Evolutionary conservation across 2,113 vertebrate species (phyloP), one percentile per base, ranked within the genome.

Genomic region (Corvus moneduloides): DNA sequence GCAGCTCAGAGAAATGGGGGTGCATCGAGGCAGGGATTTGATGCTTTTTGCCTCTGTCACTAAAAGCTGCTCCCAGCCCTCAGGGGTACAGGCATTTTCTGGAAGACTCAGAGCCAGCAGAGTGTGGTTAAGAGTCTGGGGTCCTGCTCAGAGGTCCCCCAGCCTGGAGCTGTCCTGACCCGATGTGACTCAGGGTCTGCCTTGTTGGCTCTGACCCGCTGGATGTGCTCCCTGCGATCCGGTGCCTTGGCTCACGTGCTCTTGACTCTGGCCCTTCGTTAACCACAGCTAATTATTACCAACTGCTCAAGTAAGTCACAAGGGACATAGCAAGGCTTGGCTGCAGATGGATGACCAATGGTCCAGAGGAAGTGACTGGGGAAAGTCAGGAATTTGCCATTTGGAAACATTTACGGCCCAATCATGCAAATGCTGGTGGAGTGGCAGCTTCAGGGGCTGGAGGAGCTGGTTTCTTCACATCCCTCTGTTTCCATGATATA

Each of bases 221-320:
- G 41, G 67, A 64, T 72, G 43, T 0, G 0, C 48, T 43, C 82
- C 35, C 56, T 23, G 35, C 0, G 0, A 28, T 61, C 54, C 8
- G 1, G 7, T 3, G 1, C 62, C 48, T 20, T 3, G 0, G 43
- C 56, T 84, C 84, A 28, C 1, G 1, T 43, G 82, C 41, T 78
- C 63, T 30, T n/a, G 16, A 44, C 63, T 68, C 32, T 35, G 62
- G 58, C 35, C 69, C 62, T 72, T 89, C 8, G 0, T 89, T 94
- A 84, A 89, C 48, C 58, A 23, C 5, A 17, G 92, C 84, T 96
- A 94, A 94, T 96, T 87, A 87, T 93, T 96, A 87, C 84, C 92
- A 67, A 68, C 66, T 87, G 91, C 64, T 80, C 28, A 3, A 30
- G 39, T 13, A 71, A 91, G 55, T 39, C 80, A 63, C 68, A 54